Evolutionary conservation across 2,888 invertebrate genomes (phyloP), one percentile per base, ranked within the genome.

Genomic region (Silvanus unidentatus): DNA sequence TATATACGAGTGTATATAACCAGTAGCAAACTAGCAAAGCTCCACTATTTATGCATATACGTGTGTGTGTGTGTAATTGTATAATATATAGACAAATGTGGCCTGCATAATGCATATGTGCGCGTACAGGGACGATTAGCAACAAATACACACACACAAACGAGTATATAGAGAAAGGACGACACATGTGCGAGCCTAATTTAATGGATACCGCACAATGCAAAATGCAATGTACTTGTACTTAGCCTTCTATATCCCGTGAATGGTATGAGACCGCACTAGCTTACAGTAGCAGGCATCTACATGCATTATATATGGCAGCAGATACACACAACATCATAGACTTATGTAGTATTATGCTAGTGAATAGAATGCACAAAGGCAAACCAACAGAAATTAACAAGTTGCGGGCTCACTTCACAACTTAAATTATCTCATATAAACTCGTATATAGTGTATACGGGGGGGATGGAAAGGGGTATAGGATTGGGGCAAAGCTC

Each of bases 41-140:
- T 22, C 22, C 8, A 22, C 22, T 22, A 8, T 22, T 3, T 22
- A 22, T 22, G 22, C n/a, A n/a, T n/a, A n/a, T n/a, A n/a, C n/a
- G n/a, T n/a, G n/a, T n/a, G n/a, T n/a, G n/a, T n/a, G n/a, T n/a
- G n/a, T n/a, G n/a, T n/a, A n/a, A n/a, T n/a, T n/a, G n/a, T n/a
- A n/a, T 48, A 53, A 51, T 51, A 49, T 45, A 40, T 47, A 47
- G 46, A 45, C 49, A 48, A 51, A 51, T 51, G 51, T 46, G 46
- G 44, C 44, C 45, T 53, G 51, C 53, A 53, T 49, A 51, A 53
- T 53, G 53, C 53, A 53, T 46, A 50, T 49, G 47, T 50, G 44
- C 47, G 39, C 44, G 43, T 45, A 45, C 32, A 30, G 11, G n/a
- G 35, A 12, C 47, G 43, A 43, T 47, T 47, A 43, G 39, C 43